phyloP scores from a whole-genome alignment of 2,888 invertebrate species.

The Strigamia crassipes region DNA sequence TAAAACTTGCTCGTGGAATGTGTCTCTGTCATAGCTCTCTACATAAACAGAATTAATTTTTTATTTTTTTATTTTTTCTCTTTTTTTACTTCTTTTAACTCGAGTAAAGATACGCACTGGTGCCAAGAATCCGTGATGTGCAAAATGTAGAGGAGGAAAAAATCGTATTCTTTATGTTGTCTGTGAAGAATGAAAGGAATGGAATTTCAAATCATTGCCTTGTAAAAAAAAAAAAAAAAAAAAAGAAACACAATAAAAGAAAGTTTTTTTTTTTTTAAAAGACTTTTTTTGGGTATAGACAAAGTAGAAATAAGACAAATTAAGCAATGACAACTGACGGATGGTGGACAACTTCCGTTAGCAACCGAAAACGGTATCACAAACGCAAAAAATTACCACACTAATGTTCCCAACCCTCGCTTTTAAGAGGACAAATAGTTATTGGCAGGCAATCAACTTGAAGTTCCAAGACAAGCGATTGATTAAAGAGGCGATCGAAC shows the following conservation, averaged over 20 bases:
- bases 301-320: background rate
- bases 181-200: background rate
- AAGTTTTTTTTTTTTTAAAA: too few relatives aligned
- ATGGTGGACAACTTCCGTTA: background rate
- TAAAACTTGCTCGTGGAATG: background rate
- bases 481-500: background rate
- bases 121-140: background rate
- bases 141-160: background rate
- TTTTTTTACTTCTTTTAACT: too few relatives aligned
- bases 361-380: background rate
- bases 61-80: background rate
- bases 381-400: background rate
- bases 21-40: background rate
- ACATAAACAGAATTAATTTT: constrained; percentile 4
- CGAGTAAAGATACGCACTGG: background rate
- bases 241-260: too few relatives aligned
- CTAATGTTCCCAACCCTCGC: background rate
- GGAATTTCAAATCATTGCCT: constrained; percentile 4
- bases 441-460: constrained; percentile 10
- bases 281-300: background rate
- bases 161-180: background rate
- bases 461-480: background rate
- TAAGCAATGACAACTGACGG: background rate
- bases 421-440: background rate
- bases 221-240: background rate